phyloP scores from a whole-genome alignment of 2,888 invertebrate species.

The Tachina grossa region DNA sequence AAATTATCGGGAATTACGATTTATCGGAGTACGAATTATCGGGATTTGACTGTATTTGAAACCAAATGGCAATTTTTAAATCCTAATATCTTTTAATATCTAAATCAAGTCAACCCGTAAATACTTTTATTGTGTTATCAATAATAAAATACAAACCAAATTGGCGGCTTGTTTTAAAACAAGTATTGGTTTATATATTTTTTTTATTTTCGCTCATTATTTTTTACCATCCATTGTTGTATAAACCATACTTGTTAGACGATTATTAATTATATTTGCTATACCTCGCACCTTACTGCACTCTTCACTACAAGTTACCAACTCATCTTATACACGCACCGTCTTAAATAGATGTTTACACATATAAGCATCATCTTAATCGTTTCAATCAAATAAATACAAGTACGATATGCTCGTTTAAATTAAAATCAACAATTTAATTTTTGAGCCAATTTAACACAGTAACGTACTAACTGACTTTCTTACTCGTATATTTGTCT shows the following conservation, averaged over 20 bases:
- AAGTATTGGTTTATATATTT: background rate
- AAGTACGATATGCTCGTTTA: constrained; percentile 32
- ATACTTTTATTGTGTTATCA: constrained; percentile 1
- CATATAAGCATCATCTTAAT: constrained; percentile 31
- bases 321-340: background rate
- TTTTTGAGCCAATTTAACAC: constrained; percentile 63
- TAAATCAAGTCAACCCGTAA: constrained; percentile 6
- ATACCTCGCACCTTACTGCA: background rate
- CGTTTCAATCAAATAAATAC: background rate
- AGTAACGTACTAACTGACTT: constrained; percentile 71
- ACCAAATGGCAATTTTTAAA: background rate
- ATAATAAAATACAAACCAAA: background rate
- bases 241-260: background rate
- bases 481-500: constrained; percentile 48
- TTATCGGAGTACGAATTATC: too few species aligned
- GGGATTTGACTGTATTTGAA: too few species aligned
- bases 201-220: constrained; percentile 7
- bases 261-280: constrained; percentile 4
- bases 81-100: too few species aligned
- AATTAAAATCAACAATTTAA: constrained; percentile 54
- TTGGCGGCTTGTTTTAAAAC: background rate
- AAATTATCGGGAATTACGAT: too few species aligned
- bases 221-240: background rate
- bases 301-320: background rate
- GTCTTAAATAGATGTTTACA: constrained; percentile 10